phyloP scores from a whole-genome alignment of 2,888 invertebrate genomes.

The Drosophila anomalata region DNA sequence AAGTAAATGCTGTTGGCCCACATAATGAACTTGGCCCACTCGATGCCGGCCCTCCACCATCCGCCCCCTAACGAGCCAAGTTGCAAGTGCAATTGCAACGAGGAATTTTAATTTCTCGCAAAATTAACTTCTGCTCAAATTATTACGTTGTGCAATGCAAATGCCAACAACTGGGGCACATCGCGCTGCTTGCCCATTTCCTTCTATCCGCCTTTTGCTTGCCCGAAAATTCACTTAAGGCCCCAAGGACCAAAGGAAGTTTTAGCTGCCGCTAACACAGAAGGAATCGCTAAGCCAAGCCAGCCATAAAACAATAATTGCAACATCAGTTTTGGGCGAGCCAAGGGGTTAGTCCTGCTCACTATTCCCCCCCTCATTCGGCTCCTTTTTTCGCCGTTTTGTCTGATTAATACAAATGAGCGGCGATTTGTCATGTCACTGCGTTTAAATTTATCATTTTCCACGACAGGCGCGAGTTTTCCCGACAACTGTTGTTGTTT shows the following conservation, averaged over 20 bases:
- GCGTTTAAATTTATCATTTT: conserved; percentile 79
- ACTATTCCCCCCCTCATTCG: background rate
- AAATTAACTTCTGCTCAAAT: conserved; percentile 69
- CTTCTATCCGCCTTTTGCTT: background rate
- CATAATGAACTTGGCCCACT: conserved; percentile 43
- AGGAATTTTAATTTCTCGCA: conserved; percentile 73
- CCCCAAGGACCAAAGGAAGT: conserved; percentile 15
- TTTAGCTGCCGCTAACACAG: conserved; percentile 9
- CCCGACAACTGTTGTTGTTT: conserved; percentile 50
- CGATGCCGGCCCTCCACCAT: background rate
- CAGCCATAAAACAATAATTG: conserved; percentile 74
- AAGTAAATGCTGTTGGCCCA: conserved; percentile 49
- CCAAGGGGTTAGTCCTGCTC: conserved; percentile 37
- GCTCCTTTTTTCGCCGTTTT: conserved; percentile 49
- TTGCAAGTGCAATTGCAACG: conserved; percentile 44
- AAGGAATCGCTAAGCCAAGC: conserved; percentile 32
- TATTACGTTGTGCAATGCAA: conserved; percentile 66
- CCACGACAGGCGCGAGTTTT: conserved; percentile 68
- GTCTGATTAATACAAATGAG: conserved; percentile 80
- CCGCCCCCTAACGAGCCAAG: conserved; percentile 29
- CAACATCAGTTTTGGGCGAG: conserved; percentile 57
- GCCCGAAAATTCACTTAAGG: conserved; percentile 47
- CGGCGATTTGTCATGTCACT: conserved; percentile 81
- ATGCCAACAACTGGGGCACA: conserved; percentile 49
- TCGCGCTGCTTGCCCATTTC: conserved; percentile 13